Conservation (phyloP, 2,113 vertebrate species). For the Siniperca chuatsi region DNA sequence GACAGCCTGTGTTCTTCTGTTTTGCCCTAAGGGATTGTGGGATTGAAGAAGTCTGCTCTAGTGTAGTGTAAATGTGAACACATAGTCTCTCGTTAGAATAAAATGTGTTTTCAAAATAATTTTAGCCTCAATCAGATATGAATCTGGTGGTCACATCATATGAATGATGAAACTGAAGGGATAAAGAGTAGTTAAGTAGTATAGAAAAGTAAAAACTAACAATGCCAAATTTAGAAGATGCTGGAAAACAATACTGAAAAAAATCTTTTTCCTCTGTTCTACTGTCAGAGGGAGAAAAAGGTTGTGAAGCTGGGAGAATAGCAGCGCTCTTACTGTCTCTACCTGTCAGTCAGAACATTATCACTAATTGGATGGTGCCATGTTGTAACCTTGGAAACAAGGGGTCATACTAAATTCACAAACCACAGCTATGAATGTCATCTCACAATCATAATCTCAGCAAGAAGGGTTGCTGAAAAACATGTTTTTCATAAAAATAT, state of each 20-base stretch:
- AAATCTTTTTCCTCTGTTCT: neutral
- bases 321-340: neutral
- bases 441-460: constrained; percentile 6
- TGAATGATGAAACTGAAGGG: neutral
- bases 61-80: constrained; percentile 45
- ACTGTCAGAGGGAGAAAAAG: neutral
- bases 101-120: neutral
- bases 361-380: constrained; percentile 46
- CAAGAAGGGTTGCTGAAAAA: constrained; percentile 6
- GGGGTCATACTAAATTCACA: constrained; percentile 11
- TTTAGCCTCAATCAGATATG: neutral
- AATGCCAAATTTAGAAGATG: neutral
- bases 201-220: neutral
- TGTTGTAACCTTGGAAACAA: constrained; percentile 48
- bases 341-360: constrained; percentile 28
- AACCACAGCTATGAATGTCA: constrained; percentile 15
- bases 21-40: constrained; percentile 37
- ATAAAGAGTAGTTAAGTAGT: neutral
- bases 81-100: neutral
- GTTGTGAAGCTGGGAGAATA: constrained; percentile 17
- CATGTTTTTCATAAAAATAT: constrained; percentile 7
- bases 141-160: neutral
- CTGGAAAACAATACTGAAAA: neutral
- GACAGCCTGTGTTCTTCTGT: constrained; percentile 56
- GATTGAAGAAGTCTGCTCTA: constrained; percentile 45